phyloP scores from a whole-genome alignment of 2,113 vertebrate genomes.

The Probosciger aterrimus region DNA sequence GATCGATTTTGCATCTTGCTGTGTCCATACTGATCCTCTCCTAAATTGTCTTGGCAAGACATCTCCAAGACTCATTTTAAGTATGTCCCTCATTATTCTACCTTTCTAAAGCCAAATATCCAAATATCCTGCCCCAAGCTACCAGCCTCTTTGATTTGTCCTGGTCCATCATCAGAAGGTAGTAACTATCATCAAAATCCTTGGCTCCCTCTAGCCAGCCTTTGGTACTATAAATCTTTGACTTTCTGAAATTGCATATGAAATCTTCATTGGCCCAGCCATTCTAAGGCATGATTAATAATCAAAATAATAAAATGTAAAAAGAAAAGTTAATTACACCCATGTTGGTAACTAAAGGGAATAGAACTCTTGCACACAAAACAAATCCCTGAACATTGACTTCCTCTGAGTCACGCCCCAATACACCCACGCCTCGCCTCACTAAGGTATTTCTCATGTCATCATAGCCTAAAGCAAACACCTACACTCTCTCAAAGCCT shows the following conservation, averaged over 20 bases:
- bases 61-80: not conserved
- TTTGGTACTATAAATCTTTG: constrained; percentile 11
- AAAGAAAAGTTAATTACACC: constrained; percentile 58
- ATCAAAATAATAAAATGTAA: constrained; percentile 69
- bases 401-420: constrained; percentile 76
- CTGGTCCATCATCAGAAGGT: not conserved
- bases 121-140: not conserved
- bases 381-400: constrained; percentile 69
- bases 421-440: constrained; percentile 75
- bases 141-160: not conserved
- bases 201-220: not conserved
- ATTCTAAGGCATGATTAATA: constrained; percentile 71
- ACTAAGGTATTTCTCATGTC: constrained; percentile 76
- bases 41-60: not conserved
- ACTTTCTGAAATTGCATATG: constrained; percentile 41
- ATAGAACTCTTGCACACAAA: constrained; percentile 67
- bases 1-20: not conserved
- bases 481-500: constrained; percentile 40
- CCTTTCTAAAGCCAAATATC: not conserved
- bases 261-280: constrained; percentile 54
- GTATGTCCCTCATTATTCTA: not conserved
- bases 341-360: constrained; percentile 73
- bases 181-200: not conserved
- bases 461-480: constrained; percentile 72
- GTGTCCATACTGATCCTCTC: not conserved